phyloP scores from a whole-genome alignment of 2,888 invertebrate genomes.

The Escarpia spicata region DNA sequence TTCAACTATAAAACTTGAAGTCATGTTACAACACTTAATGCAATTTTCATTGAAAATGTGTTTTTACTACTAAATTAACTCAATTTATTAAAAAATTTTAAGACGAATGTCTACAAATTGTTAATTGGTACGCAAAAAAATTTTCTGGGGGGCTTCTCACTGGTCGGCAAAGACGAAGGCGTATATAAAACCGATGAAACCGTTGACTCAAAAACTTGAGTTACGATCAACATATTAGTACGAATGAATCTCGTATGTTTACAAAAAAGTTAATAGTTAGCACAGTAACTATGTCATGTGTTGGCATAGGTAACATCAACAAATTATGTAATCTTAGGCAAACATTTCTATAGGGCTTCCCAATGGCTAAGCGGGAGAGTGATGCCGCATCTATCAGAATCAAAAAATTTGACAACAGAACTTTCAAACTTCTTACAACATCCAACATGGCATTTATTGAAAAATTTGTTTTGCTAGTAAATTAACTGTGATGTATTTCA shows the following conservation, averaged over 20 bases:
- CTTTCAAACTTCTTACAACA: background rate
- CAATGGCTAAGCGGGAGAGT: too few relatives aligned
- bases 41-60: too few relatives aligned
- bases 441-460: background rate
- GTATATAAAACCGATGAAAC: background rate
- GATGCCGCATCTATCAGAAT: background rate
- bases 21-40: too few relatives aligned
- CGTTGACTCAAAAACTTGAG: background rate
- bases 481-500: background rate
- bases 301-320: background rate
- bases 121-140: background rate
- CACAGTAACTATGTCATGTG: background rate
- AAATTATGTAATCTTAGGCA: background rate
- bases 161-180: too few relatives aligned
- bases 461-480: background rate
- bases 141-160: too few relatives aligned
- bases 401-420: background rate
- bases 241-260: background rate
- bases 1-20: too few relatives aligned
- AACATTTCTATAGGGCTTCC: background rate
- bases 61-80: too few relatives aligned
- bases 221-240: background rate
- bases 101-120: too few relatives aligned
- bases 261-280: background rate
- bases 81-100: too few relatives aligned